A percentile compares a stretch with the other conserved stretches of the same genome.
These are phyloP conservation scores for Saccopteryx leptura DNA, from an alignment of 2,113 vertebrate genomes.

Conservation along the genomic window DNA sequence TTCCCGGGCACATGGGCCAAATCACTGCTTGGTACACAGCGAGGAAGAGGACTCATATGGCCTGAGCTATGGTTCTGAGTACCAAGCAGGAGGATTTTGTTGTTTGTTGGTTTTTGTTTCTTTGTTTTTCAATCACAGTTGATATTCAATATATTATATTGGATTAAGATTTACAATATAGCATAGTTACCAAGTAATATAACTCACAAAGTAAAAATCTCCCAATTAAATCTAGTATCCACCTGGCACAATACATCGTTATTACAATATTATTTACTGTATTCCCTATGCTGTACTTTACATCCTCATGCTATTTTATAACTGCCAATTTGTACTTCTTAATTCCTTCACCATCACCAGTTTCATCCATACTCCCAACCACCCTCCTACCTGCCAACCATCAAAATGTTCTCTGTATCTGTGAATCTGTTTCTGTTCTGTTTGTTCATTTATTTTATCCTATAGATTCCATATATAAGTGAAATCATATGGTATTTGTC, in stretches of 20 bases:
- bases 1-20: rapidly evolving
- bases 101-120: not conserved
- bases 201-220: not conserved
- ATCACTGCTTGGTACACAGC: not conserved
- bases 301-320: not conserved
- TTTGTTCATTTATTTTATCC: not conserved
- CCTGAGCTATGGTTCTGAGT: not conserved
- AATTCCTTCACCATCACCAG: not conserved
- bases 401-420: not conserved
- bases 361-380: not conserved
- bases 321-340: not conserved
- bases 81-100: not conserved
- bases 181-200: no score
- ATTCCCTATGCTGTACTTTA: not conserved
- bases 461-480: not conserved
- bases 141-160: not conserved
- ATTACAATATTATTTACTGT: not conserved
- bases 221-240: not conserved
- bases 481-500: not conserved
- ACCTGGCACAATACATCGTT: not conserved
- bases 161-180: not conserved
- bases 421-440: not conserved
- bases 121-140: not conserved
- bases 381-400: not conserved
- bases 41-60: not conserved